Base-by-base conservation (phyloP, 2,797 vertebrate species). In the Discoglossus pictus region DNA sequence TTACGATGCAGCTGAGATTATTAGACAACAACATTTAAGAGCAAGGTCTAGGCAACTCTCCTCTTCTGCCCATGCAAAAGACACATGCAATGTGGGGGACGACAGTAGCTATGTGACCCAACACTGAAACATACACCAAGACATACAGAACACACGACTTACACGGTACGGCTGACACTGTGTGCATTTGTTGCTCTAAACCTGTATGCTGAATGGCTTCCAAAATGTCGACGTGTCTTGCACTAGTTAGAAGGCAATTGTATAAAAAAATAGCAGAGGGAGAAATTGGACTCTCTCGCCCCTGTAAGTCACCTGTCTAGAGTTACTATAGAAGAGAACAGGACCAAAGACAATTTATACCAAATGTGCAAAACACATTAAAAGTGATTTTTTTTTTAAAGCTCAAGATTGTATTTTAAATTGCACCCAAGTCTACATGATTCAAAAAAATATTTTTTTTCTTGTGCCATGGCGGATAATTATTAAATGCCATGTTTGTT, bases 311-410 rank as follows among this genome's bases (percentile, higher is more conserved):
- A 94, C 93, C 93, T 96, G 93, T 95, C 92, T 93, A 92, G 88
- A 94, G 91, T 92, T 93, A 94, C 93, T 89, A 88, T 93, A 91
- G 91, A 96, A 96, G 94, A 92, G 94, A 88, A 89, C 86, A 86
- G 84, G 86, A 91, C 92, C 88, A 93, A 95, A 94, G 93, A 94
- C 94, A 91, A 94, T 90, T 88, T 96, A 93, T 96, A 97, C 93
- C 94, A 97, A 98, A 97, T 98, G 97, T 99, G 97, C 95, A 99
- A 99, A 96, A 98, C 95, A 97, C 96, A 95, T 94, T 94, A 94
- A 95, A 94, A 95, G 93, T 95, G 92, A 94, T 56, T 58, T 87
- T 93, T 86, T 73, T 60, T 67, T 95, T 97, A 97, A 97, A 98
- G 95, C 95, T 97, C 92, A 87, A 91, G 94, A 92, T 91, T 89